Base-by-base conservation (phyloP, 2,113 vertebrate genomes). In the Istiophorus platypterus region DNA sequence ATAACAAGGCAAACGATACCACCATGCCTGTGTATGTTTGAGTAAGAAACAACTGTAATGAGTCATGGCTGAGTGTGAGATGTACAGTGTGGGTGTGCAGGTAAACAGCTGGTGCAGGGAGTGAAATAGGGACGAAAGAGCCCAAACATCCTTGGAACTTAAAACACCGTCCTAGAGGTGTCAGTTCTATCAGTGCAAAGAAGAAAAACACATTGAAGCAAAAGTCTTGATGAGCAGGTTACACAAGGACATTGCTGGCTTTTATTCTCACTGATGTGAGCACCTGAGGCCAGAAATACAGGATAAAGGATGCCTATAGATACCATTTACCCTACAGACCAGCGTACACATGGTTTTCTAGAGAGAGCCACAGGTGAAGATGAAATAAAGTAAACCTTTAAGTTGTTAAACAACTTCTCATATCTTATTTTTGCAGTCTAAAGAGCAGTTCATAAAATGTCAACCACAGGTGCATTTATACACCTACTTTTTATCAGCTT, bases 91-190 rank as follows among this genome's bases (percentile, higher is more conserved):
- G 37, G 37, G 49, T 0, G 22, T 63, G 51, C 39, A 66, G 52
- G 41, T 80, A 73, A 66, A 73, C 61, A 66, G 69, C 51, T 47
- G 51, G 39, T 45, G 59, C 68, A 45, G 67, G 31, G 57, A 72
- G 51, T 22, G 41, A 58, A 67, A 74, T 31, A 31, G 15, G n/a
- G 18, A 67, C 52, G 67, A 51, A 72, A 22, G 26, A 31, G 6
- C 20, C 34, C 26, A 45, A 34, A 68, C 26, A 29, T 66, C 52
- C 67, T 39, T 5, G 2, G 39, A 72, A 26, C 24, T 4, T 26
- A 26, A 57, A 26, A 72, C 67, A 24, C 1, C 24, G n/a, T 27
- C 14, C 31, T 34, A 34, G 31, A 37, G 51, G 22, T 34, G 12
- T n/a, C 27, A 67, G 27, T 42, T 29, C 22, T 34, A n/a, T n/a